A percentile compares a stretch with the other conserved stretches of the same genome.
These are phyloP conservation scores for Coregonus clupeaformis DNA, from an alignment of 2,113 vertebrate genomes.

Conservation along the genomic window DNA sequence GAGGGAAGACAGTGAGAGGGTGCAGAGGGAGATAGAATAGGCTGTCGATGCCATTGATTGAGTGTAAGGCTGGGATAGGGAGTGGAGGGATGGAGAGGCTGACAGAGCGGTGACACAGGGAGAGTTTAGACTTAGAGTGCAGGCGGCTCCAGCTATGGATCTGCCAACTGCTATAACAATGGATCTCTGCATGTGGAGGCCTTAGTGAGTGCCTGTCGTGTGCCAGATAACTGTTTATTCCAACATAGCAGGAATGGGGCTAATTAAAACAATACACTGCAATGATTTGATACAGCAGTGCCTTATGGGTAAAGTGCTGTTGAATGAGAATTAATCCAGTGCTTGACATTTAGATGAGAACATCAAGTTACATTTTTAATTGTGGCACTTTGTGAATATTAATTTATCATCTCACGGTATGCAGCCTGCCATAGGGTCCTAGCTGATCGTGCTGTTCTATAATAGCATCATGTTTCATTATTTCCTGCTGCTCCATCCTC, in stretches of 20 bases:
- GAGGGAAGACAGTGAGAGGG: background rate
- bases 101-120: background rate
- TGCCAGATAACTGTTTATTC: slow-evolving; percentile 9
- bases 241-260: background rate
- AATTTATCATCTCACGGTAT: background rate
- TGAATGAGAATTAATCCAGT: background rate
- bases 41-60: background rate
- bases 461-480: no score
- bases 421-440: background rate
- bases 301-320: background rate
- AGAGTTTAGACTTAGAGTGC: background rate
- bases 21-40: background rate
- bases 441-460: background rate
- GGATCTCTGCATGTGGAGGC: background rate
- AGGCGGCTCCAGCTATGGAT: no score
- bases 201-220: background rate
- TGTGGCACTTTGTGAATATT: background rate
- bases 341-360: background rate
- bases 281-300: background rate
- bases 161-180: background rate
- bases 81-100: no score
- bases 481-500: background rate
- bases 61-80: background rate
- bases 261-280: slow-evolving; percentile 7
- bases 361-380: background rate